Conservation (phyloP, 1,140 invertebrate genomes). For the Lamellibrachia luymesi region DNA sequence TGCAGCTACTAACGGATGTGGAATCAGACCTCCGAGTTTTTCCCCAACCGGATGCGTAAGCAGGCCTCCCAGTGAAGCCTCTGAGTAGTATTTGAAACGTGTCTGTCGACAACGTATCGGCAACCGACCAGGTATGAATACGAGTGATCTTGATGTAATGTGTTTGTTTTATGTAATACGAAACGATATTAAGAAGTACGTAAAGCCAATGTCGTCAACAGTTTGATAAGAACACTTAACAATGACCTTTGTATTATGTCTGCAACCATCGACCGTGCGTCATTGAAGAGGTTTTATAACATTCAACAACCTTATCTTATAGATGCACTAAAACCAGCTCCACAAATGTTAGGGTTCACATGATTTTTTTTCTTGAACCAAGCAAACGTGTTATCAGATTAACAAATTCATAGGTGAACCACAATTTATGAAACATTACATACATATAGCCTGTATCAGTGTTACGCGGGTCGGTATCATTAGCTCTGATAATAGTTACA, state of each 20-base stretch:
- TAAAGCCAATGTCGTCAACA: too few species aligned
- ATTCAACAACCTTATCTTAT: not conserved
- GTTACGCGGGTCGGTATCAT: too few species aligned
- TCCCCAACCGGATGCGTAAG: not conserved
- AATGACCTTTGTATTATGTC: not conserved
- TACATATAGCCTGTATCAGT: too few species aligned
- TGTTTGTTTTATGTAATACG: not conserved
- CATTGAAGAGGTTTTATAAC: not conserved
- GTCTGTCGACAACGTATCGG: not conserved
- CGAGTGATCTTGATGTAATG: not conserved
- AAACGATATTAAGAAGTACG: not conserved
- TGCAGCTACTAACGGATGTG: not conserved
- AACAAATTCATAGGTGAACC: too few species aligned
- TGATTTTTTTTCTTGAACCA: not conserved
- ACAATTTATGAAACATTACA: too few species aligned
- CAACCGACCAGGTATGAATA: not conserved
- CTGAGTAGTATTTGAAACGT: not conserved
- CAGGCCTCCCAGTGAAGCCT: not conserved
- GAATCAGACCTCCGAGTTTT: not conserved
- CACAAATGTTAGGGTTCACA: not conserved
- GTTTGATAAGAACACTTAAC: not conserved
- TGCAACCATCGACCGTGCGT: not conserved
- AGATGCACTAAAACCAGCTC: not conserved
- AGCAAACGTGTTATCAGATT: too few species aligned
- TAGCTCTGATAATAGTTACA: too few species aligned